Conservation (phyloP, 2,797 vertebrate species). For the Apodemus agrarius region DNA sequence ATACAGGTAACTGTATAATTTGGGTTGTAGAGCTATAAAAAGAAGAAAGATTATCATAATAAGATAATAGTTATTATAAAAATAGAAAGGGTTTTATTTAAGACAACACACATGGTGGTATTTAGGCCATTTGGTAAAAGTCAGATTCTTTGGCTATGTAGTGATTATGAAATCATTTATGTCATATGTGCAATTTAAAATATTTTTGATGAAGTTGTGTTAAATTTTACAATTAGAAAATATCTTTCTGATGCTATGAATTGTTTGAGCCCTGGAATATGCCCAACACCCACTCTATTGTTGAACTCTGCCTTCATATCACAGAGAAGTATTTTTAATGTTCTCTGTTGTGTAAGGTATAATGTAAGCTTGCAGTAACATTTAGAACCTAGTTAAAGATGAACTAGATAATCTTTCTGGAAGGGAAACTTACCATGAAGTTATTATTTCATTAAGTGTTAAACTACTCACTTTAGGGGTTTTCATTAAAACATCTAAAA, state of each 20-base stretch:
- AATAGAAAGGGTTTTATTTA: neutral
- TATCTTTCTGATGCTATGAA: neutral
- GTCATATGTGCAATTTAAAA: neutral
- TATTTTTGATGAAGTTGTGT: neutral
- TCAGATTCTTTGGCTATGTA: neutral
- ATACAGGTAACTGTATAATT: neutral
- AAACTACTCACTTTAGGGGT: neutral
- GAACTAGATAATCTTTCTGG: neutral
- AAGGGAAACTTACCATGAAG: neutral
- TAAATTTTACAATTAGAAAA: neutral
- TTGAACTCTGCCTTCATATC: neutral
- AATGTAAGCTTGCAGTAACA: neutral
- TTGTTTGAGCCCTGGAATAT: neutral
- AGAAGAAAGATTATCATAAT: neutral
- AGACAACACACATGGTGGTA: too few relatives aligned
- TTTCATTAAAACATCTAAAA: constrained; percentile 18
- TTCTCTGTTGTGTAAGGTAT: neutral
- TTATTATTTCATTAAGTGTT: neutral
- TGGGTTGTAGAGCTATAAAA: neutral
- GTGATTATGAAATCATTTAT: neutral
- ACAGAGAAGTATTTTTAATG: neutral
- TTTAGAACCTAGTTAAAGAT: neutral
- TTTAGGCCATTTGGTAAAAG: neutral
- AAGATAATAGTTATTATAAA: neutral
- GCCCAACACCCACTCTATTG: neutral